Base-by-base conservation (phyloP, 1,140 invertebrate genomes). In the Bradysia coprophila region DNA sequence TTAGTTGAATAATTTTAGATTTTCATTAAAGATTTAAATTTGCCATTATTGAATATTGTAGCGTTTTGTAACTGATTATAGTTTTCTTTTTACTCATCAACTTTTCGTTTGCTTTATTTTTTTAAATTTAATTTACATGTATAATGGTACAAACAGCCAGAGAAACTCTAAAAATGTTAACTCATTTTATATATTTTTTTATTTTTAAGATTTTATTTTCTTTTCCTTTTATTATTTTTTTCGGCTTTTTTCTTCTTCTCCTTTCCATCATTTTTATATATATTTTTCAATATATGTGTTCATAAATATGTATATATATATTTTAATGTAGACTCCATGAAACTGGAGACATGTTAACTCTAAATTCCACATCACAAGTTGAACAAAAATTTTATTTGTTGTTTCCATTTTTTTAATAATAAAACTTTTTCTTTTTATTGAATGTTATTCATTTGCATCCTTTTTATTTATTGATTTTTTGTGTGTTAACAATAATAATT, bases 341-440 rank as follows among this genome's bases (percentile, higher is more conserved):
- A 57, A 57, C 55, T 57, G 55, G 55, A 54, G 53, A 46, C 52
- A 57, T 59, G 56, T 59, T 59, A 59, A 59, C 56, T 59, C 53
- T 59, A 56, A 57, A 59, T 59, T 59, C 55, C 56, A 57, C 56
- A 59, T 59, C 56, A 59, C 54, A 56, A 53, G 56, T 56, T 56
- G 52, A 44, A 56, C 55, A 50, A 53, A 49, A 51, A 53, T 55
- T 51, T 8, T 23, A 13, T 40, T 16, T 40, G 10, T 40, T 39
- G 4, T 19, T 23, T 21, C 18, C 3, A 4, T 28, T 21, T 5
- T 22, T 21, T 24, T 40, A 8, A 8, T 13, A 28, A 23, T 18
- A 22, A 13, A 23, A 40, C 10, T 8, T 18, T 22, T 18, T 21
- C 4, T 11, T 21, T 23, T 8, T n/a, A 22, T 40, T 40, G 3